Conservation (phyloP, 2,888 invertebrate species). For the Troides oblongomaculatus region DNA sequence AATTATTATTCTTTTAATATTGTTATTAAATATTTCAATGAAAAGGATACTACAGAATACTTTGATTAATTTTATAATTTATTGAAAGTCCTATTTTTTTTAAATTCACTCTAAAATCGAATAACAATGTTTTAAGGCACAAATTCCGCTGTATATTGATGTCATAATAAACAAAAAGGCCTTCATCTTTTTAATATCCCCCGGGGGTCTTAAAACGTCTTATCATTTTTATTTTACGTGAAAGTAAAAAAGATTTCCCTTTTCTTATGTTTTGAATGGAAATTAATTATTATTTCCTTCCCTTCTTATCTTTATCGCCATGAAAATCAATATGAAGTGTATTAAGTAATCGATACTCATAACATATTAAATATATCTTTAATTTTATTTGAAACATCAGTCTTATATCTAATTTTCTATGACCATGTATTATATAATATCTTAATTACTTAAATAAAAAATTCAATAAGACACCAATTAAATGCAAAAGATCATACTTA, state of each 20-base stretch:
- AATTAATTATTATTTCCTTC: not conserved
- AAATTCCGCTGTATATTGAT: constrained; percentile 8
- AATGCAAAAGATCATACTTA: too few relatives aligned
- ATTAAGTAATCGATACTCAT: not conserved
- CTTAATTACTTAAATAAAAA: too few relatives aligned
- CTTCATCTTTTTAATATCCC: constrained; percentile 11
- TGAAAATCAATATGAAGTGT: not conserved
- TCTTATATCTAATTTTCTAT: too few relatives aligned
- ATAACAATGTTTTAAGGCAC: not conserved
- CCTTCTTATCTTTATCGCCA: not conserved
- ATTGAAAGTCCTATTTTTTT: not conserved
- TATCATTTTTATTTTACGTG: constrained; percentile 21
- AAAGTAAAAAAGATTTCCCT: constrained; percentile 15
- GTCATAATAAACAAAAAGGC: constrained; percentile 13
- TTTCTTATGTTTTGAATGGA: constrained; percentile 7
- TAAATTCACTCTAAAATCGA: not conserved
- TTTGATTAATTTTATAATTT: too few relatives aligned
- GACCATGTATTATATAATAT: too few relatives aligned
- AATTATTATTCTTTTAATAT: too few relatives aligned
- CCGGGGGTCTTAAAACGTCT: constrained; percentile 10
- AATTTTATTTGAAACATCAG: too few relatives aligned
- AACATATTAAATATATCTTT: not conserved
- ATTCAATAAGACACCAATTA: too few relatives aligned
- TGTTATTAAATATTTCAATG: too few relatives aligned
- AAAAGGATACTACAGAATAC: too few relatives aligned